phyloP scores from a whole-genome alignment of 1,140 invertebrate species.

The Leptoteleia sp. region DNA sequence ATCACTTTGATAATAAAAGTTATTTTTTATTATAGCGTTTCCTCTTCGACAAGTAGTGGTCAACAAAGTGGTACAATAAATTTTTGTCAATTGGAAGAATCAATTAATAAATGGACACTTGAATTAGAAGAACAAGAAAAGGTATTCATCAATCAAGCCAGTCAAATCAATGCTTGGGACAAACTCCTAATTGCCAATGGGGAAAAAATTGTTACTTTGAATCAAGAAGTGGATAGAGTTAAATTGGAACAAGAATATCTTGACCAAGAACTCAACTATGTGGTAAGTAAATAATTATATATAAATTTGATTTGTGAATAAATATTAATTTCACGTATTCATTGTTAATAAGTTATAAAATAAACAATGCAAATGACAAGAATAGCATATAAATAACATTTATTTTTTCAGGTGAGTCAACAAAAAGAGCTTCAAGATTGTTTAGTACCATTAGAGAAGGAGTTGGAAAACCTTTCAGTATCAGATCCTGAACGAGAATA shows the following conservation, averaged over 20 bases:
- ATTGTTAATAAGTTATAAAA: too few species aligned
- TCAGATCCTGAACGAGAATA: constrained; percentile 93
- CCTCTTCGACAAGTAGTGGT: constrained; percentile 76
- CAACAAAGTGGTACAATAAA: constrained; percentile 84
- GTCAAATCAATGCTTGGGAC: constrained; percentile 97
- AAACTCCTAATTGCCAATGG: constrained; percentile 93
- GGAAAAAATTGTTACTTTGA: constrained; percentile 94
- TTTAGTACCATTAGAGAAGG: constrained; percentile 91
- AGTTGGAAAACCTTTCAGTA: constrained; percentile 86
- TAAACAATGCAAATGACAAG: not conserved
- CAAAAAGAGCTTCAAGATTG: constrained; percentile 95
- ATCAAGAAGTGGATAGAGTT: constrained; percentile 91
- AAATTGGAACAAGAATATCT: constrained; percentile 94
- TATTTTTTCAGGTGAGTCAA: constrained; percentile 85
- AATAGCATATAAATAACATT: constrained; percentile 10
- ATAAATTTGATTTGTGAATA: too few species aligned
- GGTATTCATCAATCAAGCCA: constrained; percentile 95
- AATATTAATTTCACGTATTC: too few species aligned
- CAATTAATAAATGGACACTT: constrained; percentile 97
- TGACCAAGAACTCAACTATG: constrained; percentile 97
- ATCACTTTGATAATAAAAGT: too few species aligned
- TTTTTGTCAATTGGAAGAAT: constrained; percentile 94
- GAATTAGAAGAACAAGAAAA: constrained; percentile 97
- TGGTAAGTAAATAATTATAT: constrained; percentile 80
- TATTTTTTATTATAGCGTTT: constrained; percentile 71